phyloP scores from a whole-genome alignment of 2,888 invertebrate species.

The Torymus auratus region DNA sequence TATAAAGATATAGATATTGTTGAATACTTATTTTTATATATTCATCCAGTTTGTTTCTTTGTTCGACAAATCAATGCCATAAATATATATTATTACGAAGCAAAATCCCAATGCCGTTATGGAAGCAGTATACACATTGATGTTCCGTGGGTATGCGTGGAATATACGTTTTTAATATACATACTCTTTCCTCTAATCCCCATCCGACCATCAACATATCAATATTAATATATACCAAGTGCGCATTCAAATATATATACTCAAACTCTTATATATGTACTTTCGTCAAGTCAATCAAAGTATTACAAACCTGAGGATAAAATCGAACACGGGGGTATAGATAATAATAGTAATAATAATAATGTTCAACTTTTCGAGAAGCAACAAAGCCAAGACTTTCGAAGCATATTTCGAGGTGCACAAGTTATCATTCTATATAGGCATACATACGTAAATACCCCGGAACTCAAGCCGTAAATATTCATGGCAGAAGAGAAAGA shows the following conservation, averaged over 20 bases:
- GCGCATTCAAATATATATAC: constrained; percentile 24
- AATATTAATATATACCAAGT: not conserved
- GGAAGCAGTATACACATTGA: not conserved
- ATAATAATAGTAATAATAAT: no score
- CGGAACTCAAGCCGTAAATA: not conserved
- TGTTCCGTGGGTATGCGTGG: constrained; percentile 17
- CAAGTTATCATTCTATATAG: constrained; percentile 14
- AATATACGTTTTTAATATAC: not conserved
- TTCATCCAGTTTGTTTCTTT: no score
- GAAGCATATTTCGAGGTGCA: constrained; percentile 57
- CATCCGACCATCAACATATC: constrained; percentile 17
- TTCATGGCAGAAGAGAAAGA: constrained; percentile 6
- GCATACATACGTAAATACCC: constrained; percentile 23
- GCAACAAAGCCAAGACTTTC: constrained; percentile 61
- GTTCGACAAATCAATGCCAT: no score
- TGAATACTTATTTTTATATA: no score
- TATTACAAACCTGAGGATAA: constrained; percentile 32
- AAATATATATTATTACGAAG: not conserved
- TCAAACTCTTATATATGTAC: not conserved
- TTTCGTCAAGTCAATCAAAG: not conserved
- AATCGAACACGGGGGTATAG: constrained; percentile 11
- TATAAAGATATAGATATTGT: not conserved
- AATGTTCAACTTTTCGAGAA: constrained; percentile 50
- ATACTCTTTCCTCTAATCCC: constrained; percentile 9
- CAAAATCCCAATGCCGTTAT: not conserved